Evolutionary conservation across 2,113 vertebrate genomes (phyloP), one percentile per base, ranked within the genome.

Genomic region (Paralichthys olivaceus): DNA sequence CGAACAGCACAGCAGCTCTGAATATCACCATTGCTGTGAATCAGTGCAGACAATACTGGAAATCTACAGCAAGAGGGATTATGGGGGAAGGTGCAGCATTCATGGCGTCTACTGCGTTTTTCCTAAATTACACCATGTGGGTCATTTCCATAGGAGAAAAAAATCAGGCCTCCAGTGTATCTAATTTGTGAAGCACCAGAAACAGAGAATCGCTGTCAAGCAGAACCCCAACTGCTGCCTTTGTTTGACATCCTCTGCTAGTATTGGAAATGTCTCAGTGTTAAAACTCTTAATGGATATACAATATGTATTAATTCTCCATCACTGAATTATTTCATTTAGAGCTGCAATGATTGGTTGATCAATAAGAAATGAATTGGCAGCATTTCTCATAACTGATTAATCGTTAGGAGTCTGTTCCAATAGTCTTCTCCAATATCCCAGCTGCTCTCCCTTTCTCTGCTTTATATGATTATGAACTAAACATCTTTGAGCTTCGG

Each of bases 161-260:
- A 64, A 74, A 87, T 65, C 58, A 69, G 77, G 84, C 77, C 85
- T 84, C 79, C 53, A 25, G 87, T 81, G 64, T 78, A 57, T 83
- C 87, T 89, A 91, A 92, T 93, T 90, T 86, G 68, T 69, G 77
- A 79, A 84, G 86, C 83, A 85, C 76, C 58, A 80, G 86, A 92
- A 89, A 85, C 67, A 26, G 64, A 77, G 80, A 85, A 61, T 81
- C 77, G 86, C 75, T 80, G 80, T 81, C 84, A 80, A 77, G 72
- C 73, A 63, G 72, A 76, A 84, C 75, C 85, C 13, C 69, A 75
- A 79, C 82, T 72, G 69, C 69, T 65, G 54, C 64, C 69, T 86
- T 83, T 85, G 83, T 84, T 55, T 83, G 77, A 83, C 77, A 80
- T 81, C 68, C 76, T 69, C 64, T 73, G 29, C 74, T 51, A 11